A percentile compares a stretch with the other conserved stretches of the same genome.
These are phyloP conservation scores for Megalops cyprinoides DNA, from an alignment of 2,797 vertebrate species.

Conservation along the genomic window DNA sequence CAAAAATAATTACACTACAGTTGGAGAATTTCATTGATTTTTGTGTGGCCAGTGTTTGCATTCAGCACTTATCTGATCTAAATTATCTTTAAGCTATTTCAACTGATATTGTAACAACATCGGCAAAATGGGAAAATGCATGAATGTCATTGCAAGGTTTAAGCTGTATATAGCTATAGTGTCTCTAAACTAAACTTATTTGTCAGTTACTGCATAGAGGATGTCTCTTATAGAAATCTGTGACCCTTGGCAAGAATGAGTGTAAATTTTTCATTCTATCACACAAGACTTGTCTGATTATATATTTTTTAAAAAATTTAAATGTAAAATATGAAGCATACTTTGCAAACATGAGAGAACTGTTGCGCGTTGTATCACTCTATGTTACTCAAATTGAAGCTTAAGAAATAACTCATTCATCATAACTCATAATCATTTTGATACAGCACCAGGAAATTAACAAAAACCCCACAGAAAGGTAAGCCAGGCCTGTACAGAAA, in stretches of 20 bases:
- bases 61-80: conserved; percentile 76
- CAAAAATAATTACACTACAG: conserved; percentile 76
- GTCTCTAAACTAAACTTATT: conserved; percentile 22
- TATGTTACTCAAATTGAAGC: no score
- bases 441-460: no score
- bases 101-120: conserved; percentile 65
- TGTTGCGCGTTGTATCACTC: no score
- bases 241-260: background rate
- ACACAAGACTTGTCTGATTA: background rate
- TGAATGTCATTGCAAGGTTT: conserved; percentile 73
- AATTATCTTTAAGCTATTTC: conserved; percentile 69
- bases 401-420: no score
- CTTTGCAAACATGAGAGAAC: no score
- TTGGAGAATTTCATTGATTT: conserved; percentile 75
- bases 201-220: background rate
- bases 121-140: conserved; percentile 52
- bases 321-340: no score
- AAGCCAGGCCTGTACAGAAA: no score
- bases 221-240: background rate
- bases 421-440: no score
- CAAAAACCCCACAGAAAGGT: no score
- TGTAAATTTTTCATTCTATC: background rate
- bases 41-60: conserved; percentile 68
- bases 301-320: no score
- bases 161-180: conserved; percentile 43